Evolutionary conservation across 1,140 invertebrate genomes (phyloP), one percentile per base, ranked within the genome.

Genomic region (Nasonia vitripennis): DNA sequence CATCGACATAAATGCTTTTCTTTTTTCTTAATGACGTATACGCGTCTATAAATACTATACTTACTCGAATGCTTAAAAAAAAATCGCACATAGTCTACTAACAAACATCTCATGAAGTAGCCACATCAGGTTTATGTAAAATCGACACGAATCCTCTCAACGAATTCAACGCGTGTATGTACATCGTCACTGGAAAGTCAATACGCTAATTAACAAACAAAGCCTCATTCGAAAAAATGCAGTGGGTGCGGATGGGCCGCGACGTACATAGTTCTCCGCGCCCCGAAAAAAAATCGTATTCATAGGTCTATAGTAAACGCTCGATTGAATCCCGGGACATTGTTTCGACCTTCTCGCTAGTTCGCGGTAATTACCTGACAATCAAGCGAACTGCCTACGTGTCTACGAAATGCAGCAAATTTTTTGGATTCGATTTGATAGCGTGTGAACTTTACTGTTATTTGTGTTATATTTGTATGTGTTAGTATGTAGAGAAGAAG

Each of bases 201-300:
- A 70, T 70, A 70, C 27, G 27, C 20, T 2, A 23, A 70, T 70
- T 67, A 67, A 67, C 20, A 67, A 71, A 74, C 73, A 74, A 74
- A 37, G 73, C 11, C 73, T 74, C 73, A 31, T 41, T 74, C 17
- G 34, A 74, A 74, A 74, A 74, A 74, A 17, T 17, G 34, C 37
- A 74, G 6, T 34, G 17, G 73, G 34, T 9, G 73, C 70, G 70
- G 14, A 27, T 41, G 3, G 37, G 34, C 31, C 2, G 7, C 37
- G 14, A 9, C 31, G 7, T 41, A 17, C 2, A 41, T 74, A 34
- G n/a, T n/a, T 14, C 37, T 74, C 73, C 73, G 14, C 73, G 5
- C 73, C 73, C 37, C 14, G 27, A 27, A 74, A n/a, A 71, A 11
- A n/a, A 23, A n/a, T 20, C 20, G 14, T 68, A 9, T n/a, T 10